Conservation (phyloP, 2,888 invertebrate species). For the Myathropa florea region DNA sequence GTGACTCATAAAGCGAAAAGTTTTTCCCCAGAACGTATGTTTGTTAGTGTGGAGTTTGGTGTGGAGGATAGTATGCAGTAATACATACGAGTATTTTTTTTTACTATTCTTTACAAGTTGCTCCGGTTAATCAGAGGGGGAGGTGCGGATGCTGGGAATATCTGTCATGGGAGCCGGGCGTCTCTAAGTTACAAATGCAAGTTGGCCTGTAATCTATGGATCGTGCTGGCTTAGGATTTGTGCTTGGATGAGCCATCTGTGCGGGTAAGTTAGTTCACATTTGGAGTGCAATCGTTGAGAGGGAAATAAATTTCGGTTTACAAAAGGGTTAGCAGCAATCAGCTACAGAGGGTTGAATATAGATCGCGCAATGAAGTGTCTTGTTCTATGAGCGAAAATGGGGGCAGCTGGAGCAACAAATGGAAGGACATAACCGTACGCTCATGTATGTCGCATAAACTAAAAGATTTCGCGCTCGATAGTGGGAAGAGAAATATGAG, state of each 20-base stretch:
- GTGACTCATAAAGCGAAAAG: constrained; percentile 70
- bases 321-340: neutral
- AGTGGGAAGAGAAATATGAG: neutral
- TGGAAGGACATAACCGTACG: neutral
- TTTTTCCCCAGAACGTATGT: constrained; percentile 62
- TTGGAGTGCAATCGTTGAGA: neutral
- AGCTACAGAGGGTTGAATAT: neutral
- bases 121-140: constrained; percentile 34
- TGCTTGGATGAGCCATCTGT: neutral
- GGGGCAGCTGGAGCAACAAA: neutral
- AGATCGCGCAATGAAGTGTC: neutral
- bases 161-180: constrained; percentile 25
- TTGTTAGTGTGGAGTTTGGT: constrained; percentile 5
- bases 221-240: neutral
- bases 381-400: neutral
- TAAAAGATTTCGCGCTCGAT: neutral
- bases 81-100: constrained; percentile 13
- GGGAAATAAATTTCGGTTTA: neutral
- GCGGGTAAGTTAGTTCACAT: neutral
- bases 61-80: neutral
- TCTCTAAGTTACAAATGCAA: neutral
- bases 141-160: constrained; percentile 10
- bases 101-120: constrained; percentile 47
- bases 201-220: constrained; percentile 1
- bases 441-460: neutral